These are phyloP conservation scores for Trigoniulus corallinus DNA, from an alignment of 1,140 invertebrate species.

Conservation along the genomic window DNA sequence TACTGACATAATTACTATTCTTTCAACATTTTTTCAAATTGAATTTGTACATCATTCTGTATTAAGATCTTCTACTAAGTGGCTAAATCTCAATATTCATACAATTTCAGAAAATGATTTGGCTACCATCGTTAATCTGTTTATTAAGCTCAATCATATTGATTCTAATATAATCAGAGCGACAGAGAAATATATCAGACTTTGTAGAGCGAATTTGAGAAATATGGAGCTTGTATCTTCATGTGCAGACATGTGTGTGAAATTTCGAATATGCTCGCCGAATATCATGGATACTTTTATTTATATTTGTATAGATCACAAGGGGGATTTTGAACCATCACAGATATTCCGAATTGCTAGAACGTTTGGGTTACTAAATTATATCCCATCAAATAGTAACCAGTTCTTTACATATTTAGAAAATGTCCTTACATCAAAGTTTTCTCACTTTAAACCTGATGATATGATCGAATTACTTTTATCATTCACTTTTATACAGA, in stretches of 20 bases:
- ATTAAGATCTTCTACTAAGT: conserved; percentile 34
- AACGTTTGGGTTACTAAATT: conserved; percentile 43
- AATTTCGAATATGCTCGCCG: conserved; percentile 37
- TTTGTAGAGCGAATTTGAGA: conserved; percentile 28
- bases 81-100: conserved; percentile 43
- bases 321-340: conserved; percentile 29
- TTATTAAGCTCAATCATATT: conserved; percentile 33
- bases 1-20: conserved; percentile 36
- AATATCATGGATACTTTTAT: conserved; percentile 38
- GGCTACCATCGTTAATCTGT: conserved; percentile 36
- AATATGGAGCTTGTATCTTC: conserved; percentile 37
- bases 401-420: conserved; percentile 44
- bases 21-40: conserved; percentile 25
- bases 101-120: conserved; percentile 38
- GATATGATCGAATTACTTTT: conserved; percentile 42
- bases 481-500: conserved; percentile 43
- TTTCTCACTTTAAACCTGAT: conserved; percentile 38
- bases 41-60: conserved; percentile 27
- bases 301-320: conserved; percentile 37
- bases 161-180: conserved; percentile 35
- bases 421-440: conserved; percentile 35
- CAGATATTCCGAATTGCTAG: conserved; percentile 39
- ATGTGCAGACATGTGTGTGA: conserved; percentile 43
- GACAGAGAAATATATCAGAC: conserved; percentile 41
- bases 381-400: conserved; percentile 31